Percentiles rank a stretch among this genome's conserved stretches.
phyloP scores from a whole-genome alignment of 2,113 vertebrate species.

The Chascanopsetta lugubris region DNA sequence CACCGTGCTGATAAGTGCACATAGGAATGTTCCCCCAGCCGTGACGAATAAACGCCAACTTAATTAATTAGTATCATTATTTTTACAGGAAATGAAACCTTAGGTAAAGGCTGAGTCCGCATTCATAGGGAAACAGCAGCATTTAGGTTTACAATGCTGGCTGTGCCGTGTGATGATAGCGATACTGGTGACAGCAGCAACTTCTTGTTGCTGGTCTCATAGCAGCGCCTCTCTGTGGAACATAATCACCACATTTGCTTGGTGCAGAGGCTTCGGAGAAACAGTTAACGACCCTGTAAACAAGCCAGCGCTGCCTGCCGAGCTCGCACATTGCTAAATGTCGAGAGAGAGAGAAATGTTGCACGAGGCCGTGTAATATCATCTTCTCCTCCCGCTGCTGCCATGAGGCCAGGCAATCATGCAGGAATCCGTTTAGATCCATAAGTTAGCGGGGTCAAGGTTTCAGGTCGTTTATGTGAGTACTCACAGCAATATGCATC shows the following conservation, averaged over 20 bases:
- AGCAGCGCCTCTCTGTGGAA: constrained; percentile 41
- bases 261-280: constrained; percentile 50
- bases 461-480: constrained; percentile 14
- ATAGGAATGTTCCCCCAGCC: constrained; percentile 22
- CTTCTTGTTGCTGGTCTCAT: constrained; percentile 32
- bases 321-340: constrained; percentile 59
- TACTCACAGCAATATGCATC: constrained; percentile 37
- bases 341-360: constrained; percentile 23
- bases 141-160: constrained; percentile 50
- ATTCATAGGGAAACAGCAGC: constrained; percentile 36
- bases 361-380: not conserved
- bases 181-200: constrained; percentile 12
- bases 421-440: not conserved
- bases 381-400: not conserved
- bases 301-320: constrained; percentile 32
- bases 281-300: constrained; percentile 69
- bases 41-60: constrained; percentile 48
- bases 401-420: constrained; percentile 7
- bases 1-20: constrained; percentile 19
- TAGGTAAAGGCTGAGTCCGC: constrained; percentile 48
- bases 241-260: constrained; percentile 63
- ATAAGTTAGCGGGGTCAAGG: constrained; percentile 47
- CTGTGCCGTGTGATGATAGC: constrained; percentile 48
- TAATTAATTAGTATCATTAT: constrained; percentile 57
- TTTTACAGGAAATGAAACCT: constrained; percentile 20